Base-by-base conservation (phyloP, 2,797 vertebrate species). In the Argya squamiceps region DNA sequence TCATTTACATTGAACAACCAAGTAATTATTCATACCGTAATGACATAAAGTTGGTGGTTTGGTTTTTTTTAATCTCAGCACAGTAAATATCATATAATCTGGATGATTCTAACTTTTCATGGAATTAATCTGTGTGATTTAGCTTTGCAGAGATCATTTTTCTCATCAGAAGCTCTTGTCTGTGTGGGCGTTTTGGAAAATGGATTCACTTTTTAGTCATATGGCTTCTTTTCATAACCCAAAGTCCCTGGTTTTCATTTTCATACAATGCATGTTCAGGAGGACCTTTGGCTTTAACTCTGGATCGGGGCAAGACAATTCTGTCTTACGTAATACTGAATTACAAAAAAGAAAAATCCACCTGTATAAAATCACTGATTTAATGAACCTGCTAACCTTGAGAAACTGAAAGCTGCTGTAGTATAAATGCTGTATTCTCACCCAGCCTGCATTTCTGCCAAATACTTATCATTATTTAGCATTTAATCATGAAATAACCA, bases 171-270 rank as follows among this genome's bases (percentile, higher is more conserved):
- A 97, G 96, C 96, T 96, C 94, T 96, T 96, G 87, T 96, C 96
- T 98, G 89, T 96, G 98, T 98, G 98, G 98, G 98, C 83, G 98
- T 97, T 96, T 65, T 95, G 97, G 96, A 92, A 97, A 96, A 96
- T 84, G 96, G 97, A 97, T 95, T 98, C 78, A 78, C 94, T 97
- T 95, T 96, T 92, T 94, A 97, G 96, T 97, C 96, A 73, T 95
- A 94, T 87, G 96, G 88, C 89, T 97, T 92, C 89, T 96, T 97
- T 97, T 96, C 95, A 91, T 88, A 83, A 96, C 83, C 91, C 86
- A 84, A 11, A 92, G 69, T 93, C 89, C 53, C 78, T 77, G 79
- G 49, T 91, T 97, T 95, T 95, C 65, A 87, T 93, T 93, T 79
- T 90, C 56, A 44, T 88, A 10, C 52, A 8, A 70, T 68, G 83